Evolutionary conservation across 2,888 invertebrate species (phyloP).

Genomic region (Apotomis turbidana): DNA sequence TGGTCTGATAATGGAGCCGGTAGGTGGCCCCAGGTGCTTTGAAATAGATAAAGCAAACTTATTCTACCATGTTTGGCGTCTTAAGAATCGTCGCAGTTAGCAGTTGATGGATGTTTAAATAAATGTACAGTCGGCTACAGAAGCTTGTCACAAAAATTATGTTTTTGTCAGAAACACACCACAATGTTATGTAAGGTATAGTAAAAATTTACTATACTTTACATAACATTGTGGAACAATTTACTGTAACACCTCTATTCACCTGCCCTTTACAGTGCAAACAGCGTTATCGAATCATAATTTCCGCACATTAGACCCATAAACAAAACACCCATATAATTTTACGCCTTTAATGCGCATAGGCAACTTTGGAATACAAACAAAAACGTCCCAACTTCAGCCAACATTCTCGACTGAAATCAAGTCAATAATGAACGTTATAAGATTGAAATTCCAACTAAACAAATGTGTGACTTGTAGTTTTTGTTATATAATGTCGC

Average conservation of each 20-base stretch:
- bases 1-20: too few species aligned
- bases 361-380: constrained; percentile 3
- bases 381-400: neutral
- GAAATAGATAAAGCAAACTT: too few species aligned
- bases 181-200: too few species aligned
- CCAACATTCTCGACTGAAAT: neutral
- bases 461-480: neutral
- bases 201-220: too few species aligned
- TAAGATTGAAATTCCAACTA: neutral
- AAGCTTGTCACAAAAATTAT: too few species aligned
- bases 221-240: neutral
- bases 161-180: too few species aligned
- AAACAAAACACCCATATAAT: constrained; percentile 35
- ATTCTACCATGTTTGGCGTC: too few species aligned
- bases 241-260: neutral
- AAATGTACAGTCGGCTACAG: too few species aligned
- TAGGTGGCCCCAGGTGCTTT: too few species aligned
- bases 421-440: neutral
- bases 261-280: constrained; percentile 1
- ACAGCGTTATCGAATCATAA: constrained; percentile 32
- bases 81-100: too few species aligned
- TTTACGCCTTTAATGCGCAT: constrained; percentile 31
- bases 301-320: constrained; percentile 34
- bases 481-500: neutral
- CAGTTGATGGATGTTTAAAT: too few species aligned